Base-by-base conservation (phyloP, 2,888 invertebrate genomes). In the Chironomus riparius region DNA sequence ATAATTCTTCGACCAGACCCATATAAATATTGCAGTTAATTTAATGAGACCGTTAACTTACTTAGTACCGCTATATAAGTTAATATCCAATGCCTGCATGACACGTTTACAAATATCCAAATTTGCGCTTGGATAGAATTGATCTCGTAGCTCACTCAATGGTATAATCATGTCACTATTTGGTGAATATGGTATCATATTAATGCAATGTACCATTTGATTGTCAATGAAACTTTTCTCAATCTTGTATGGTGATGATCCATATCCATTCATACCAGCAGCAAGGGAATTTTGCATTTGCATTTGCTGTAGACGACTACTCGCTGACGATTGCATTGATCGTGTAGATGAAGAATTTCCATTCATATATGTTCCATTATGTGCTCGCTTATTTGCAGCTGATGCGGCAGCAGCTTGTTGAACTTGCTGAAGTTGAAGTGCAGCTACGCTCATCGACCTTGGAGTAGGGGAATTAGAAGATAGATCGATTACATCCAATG, bases 141-240 rank as follows among this genome's bases (percentile, higher is more conserved):
- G 88, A 81, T 89, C 88, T 76, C 92, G 90, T 78, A 94, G 88
- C 84, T 94, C 94, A 5, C 91, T 90, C 78, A 94, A 86, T 13
- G 94, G 92, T 88, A 94, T 92, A 81, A 94, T 86, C 80, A 92
- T 87, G 83, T 94, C 94, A 22, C 90, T 88, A 83, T 92, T 92
- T 7, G 74, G 74, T 79, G 90, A 89, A 85, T 91, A 93, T 15
- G 93, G 92, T 86, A 93, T 93, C 85, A 92, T 90, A 84, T 94
- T 94, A 81, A 95, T 93, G 84, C 93, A 93, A 75, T 92, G 92
- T 79, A 94, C 90, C 87, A 92, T 88, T 80, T 90, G 90, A 81
- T 90, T 91, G 81, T 92, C 92, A 76, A 94, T 91, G 78, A 91
- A 86, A 62, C 92, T 92, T 81, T 92, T 92, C 81, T 93, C 92